phyloP scores from a whole-genome alignment of 2,888 invertebrate genomes.

The Acutogordius australiensis region DNA sequence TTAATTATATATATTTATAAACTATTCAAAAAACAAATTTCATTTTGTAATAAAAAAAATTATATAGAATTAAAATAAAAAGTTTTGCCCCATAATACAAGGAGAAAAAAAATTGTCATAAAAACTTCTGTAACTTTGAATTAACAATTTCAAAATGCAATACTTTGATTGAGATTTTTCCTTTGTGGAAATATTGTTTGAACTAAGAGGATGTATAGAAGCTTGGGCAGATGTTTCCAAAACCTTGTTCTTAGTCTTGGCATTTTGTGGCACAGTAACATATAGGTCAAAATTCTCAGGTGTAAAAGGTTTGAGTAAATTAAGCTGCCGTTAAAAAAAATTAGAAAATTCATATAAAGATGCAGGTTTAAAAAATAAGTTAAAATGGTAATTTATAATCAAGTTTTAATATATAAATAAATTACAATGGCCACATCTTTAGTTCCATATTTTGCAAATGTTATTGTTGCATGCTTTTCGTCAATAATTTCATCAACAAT shows the following conservation, averaged over 20 bases:
- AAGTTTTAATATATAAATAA: constrained; percentile 14
- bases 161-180: neutral
- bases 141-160: neutral
- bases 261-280: too few species aligned
- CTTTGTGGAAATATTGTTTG: neutral
- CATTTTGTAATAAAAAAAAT: too few species aligned
- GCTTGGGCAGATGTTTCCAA: neutral
- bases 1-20: too few species aligned
- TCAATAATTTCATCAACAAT: constrained; percentile 56
- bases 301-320: neutral
- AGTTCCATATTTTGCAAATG: constrained; percentile 53
- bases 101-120: too few species aligned
- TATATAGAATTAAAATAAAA: too few species aligned
- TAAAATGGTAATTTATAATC: too few species aligned
- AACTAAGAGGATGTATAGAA: neutral
- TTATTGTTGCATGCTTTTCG: constrained; percentile 44
- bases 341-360: too few species aligned
- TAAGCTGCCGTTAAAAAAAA: neutral
- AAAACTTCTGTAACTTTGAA: neutral
- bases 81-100: too few species aligned
- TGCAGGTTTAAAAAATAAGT: too few species aligned
- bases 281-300: neutral
- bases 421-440: constrained; percentile 40
- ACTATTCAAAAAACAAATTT: too few species aligned
- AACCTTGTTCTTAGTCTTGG: too few species aligned